Evolutionary conservation across 30 jellyfish, hydroid and myxozoan species (phyloP), one percentile per base, ranked within the genome.

Genomic region (Mastigias papua): DNA sequence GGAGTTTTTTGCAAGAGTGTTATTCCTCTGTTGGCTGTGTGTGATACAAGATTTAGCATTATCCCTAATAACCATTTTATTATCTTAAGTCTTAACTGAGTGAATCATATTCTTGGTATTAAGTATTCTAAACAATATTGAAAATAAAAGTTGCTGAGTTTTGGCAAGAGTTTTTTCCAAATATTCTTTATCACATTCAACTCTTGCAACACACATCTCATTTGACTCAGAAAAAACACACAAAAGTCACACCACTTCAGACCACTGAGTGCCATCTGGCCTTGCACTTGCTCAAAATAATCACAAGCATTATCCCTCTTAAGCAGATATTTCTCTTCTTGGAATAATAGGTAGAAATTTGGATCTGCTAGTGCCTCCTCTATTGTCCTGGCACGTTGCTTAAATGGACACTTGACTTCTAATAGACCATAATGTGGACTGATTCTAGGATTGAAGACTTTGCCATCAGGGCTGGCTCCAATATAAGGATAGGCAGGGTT

Each of bases 291-390:
- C 76, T 65, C 76, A 21, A 65, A 65, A 35, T 21, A 65, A 35
- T 35, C 76, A 65, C 76, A 13, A 15, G 34, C 76, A 65, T 65
- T 33, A 65, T 65, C 76, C 37, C 25, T 65, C 35, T 65, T 65
- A 15, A 65, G 76, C 76, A 65, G 33, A 65, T 26, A 65, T 33
- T 35, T 65, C 35, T 35, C 76, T 23, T 15, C 76, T 65, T 65
- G 42, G 22, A 26, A 65, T 65, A 35, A 65, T 13, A 65, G 33
- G 35, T 65, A 65, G 76, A 65, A 65, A 26, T 35, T 65, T 65
- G 76, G 76, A 65, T 65, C 76, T 65, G 76, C 76, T 65, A 65
- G 76, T 65, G 76, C 76, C 34, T 65, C 76, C 76, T 65, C 76
- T 65, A 26, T 65, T 21, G 33, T 65, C 76, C 20, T 65, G 3